Percentiles rank a stretch among this genome's conserved stretches.
Conservation (phyloP, 2,113 vertebrate genomes). For the Centropus bengalensis region DNA sequence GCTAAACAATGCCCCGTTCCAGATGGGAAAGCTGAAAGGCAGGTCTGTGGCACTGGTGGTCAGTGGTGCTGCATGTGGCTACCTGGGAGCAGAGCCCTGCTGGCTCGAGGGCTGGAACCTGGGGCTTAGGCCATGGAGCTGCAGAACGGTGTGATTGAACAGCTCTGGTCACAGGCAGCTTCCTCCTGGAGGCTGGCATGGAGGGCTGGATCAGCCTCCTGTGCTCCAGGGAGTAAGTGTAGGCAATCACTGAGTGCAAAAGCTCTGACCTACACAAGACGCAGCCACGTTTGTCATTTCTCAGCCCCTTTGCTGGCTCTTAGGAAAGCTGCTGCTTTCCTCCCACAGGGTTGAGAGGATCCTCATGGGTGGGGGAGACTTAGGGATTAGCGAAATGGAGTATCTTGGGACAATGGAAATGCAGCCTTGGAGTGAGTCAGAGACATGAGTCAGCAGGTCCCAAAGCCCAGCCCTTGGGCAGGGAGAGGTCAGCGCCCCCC, state of each 20-base stretch:
- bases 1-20: background rate
- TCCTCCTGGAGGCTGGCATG: background rate
- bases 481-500: background rate
- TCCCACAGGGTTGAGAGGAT: background rate
- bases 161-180: background rate
- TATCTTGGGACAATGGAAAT: background rate
- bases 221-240: background rate
- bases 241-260: background rate
- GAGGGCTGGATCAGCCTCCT: background rate
- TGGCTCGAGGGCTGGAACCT: background rate
- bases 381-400: background rate
- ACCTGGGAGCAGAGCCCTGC: background rate
- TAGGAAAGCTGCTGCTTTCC: background rate
- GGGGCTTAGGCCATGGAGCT: background rate
- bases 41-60: background rate
- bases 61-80: background rate
- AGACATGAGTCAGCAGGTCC: background rate
- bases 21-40: background rate
- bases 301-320: background rate
- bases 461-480: background rate
- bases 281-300: background rate
- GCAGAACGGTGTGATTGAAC: background rate
- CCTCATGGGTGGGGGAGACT: background rate
- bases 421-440: conserved; percentile 35
- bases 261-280: background rate